Percentiles rank a stretch among this genome's conserved stretches.
These are phyloP conservation scores for Trachurus trachurus DNA, from an alignment of 2,797 vertebrate species.

Conservation along the genomic window DNA sequence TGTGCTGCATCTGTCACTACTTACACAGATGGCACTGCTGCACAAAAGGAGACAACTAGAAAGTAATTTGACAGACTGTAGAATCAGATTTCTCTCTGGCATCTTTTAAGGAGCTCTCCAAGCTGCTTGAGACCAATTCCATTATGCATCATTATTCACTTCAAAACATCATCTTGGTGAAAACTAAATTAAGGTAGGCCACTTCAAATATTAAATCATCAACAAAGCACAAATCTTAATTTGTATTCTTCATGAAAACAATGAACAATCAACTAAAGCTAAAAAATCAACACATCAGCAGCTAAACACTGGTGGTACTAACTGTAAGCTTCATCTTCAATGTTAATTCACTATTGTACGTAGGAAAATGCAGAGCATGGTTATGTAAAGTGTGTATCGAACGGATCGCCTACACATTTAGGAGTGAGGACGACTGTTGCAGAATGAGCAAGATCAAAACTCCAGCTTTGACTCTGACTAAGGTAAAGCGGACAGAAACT, in stretches of 20 bases:
- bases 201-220: background rate
- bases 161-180: slow-evolving; percentile 21
- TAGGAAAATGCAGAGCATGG: slow-evolving; percentile 7
- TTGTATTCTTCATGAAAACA: slow-evolving; percentile 6
- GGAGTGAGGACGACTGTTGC: background rate
- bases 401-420: slow-evolving; percentile 39
- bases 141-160: slow-evolving; percentile 26
- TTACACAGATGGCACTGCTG: slow-evolving; percentile 58
- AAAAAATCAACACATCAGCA: background rate
- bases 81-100: slow-evolving; percentile 35
- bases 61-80: slow-evolving; percentile 39
- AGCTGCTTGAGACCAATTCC: background rate
- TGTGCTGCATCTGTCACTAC: slow-evolving; percentile 47
- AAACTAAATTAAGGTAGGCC: background rate
- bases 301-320: background rate
- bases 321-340: background rate
- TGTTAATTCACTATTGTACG: background rate
- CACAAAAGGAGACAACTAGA: slow-evolving; percentile 24
- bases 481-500: slow-evolving; percentile 20
- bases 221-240: background rate
- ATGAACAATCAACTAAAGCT: background rate
- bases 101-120: slow-evolving; percentile 21
- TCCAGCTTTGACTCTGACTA: background rate
- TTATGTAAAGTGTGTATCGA: slow-evolving; percentile 38
- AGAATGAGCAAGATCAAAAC: slow-evolving; percentile 33